Percentiles rank a stretch among this genome's conserved stretches.
Evolutionary conservation across 2,888 invertebrate species (phyloP).

Genomic region (Acleris laterana): DNA sequence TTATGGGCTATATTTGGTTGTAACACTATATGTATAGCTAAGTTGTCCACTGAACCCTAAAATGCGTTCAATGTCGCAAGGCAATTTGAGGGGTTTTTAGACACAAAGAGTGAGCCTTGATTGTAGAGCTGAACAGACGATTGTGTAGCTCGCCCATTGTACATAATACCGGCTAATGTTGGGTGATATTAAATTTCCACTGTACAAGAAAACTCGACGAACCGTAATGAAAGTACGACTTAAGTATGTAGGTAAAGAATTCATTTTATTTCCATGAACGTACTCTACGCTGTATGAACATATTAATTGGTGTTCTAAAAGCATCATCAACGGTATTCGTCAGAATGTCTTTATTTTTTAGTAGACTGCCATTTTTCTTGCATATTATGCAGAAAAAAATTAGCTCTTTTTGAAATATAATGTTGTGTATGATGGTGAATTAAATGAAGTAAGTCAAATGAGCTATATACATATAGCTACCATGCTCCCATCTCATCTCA

Average conservation of each 20-base stretch:
- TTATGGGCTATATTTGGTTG: neutral
- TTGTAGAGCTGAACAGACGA: slow-evolving; percentile 28
- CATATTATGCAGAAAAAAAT: too few species aligned
- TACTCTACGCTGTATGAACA: neutral
- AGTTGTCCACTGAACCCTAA: slow-evolving; percentile 1
- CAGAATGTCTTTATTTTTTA: too few species aligned
- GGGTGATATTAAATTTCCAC: slow-evolving; percentile 32
- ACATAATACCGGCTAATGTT: slow-evolving; percentile 28
- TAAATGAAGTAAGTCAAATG: too few species aligned
- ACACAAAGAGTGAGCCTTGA: slow-evolving; percentile 34
- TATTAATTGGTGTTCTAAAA: too few species aligned
- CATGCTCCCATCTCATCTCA: too few species aligned
- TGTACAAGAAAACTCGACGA: slow-evolving; percentile 15
- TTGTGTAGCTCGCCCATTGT: slow-evolving; percentile 30
- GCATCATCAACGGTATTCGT: too few species aligned
- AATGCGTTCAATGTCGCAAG: slow-evolving; percentile 18
- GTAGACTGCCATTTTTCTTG: too few species aligned
- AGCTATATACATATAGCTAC: too few species aligned
- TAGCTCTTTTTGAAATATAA: too few species aligned
- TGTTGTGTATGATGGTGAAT: too few species aligned
- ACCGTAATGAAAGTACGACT: neutral
- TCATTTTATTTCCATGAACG: neutral
- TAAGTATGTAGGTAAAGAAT: slow-evolving; percentile 3
- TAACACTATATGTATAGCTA: neutral
- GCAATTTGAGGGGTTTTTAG: slow-evolving; percentile 33